Base-by-base conservation (phyloP, 1,140 invertebrate genomes). In the Plutomurus gul region DNA sequence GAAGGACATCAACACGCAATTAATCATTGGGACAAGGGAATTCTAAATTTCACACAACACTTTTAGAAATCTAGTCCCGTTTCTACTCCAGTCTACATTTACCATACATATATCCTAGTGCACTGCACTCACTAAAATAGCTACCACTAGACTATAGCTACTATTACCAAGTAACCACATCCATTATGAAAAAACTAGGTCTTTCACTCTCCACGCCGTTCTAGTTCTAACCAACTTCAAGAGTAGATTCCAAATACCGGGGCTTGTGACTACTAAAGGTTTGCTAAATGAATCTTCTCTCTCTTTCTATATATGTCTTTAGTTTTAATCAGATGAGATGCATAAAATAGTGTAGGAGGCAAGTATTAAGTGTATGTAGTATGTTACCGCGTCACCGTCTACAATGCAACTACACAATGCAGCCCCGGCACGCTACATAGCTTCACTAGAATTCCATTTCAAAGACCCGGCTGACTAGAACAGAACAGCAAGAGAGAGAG, bases 1-100 rank as follows among this genome's bases (percentile, higher is more conserved):
- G 70, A 81, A 81, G 46, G 79, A 77, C 79, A 81, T 81, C 80
- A 81, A 78, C 80, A 82, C 70, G 75, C 73, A 82, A 80, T 78
- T 78, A 82, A 78, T 80, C 81, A 82, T 80, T 65, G 30, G 56
- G 56, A 65, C 56, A 65, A 65, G 56, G 36, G 56, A 33, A 65
- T 65, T 65, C 56, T 65, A 65, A 65, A 65, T 33, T 65, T 65
- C 56, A 36, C 56, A 65, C 36, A 65, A 65, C 56, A 65, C 56
- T 65, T 22, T 51, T 18, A 51, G 47, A 51, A 51, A 51, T 51
- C 25, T 22, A 22, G 47, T 51, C 47, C 47, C 47, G 47, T 51
- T 51, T 8, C 47, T 22, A 51, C 47, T 51, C 18, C 7, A 20
- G 18, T 22, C 25, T 22, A 22, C 37, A 39, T 7, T 22, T 49